Evolutionary conservation across 2,888 invertebrate genomes (phyloP), one percentile per base, ranked within the genome.

Genomic region (Didymodactylos carnosus): DNA sequence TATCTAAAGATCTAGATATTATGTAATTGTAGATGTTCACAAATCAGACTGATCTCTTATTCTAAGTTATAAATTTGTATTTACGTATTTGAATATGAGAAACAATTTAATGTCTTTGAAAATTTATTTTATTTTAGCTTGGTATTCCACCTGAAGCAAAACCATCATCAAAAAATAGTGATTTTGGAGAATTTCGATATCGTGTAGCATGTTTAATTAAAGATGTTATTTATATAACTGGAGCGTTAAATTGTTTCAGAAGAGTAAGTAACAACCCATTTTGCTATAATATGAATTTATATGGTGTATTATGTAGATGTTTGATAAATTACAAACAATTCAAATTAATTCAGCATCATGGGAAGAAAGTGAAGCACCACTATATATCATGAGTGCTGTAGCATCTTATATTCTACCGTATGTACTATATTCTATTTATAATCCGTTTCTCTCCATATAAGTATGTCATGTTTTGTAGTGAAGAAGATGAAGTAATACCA

Each of bases 161-260:
- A n/a, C 29, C 29, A 35, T 35, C 10, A 35, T 35, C 62, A n/a
- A 62, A 62, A 62, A 35, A 35, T 62, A 62, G 35, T 62, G 85
- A 85, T 73, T 93, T 94, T 87, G 87, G 87, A 75, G 89, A 89
- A 78, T 91, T 91, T 83, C 88, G 98, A 77, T 85, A 87, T 77
- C 89, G 92, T 40, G 93, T 93, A 25, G 89, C 90, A 40, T 95
- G 97, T 81, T 85, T 97, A 75, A 90, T 97, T 77, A 94, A 94
- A 82, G 97, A 98, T 82, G 91, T 97, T 69, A 91, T 94, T 62
- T 97, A 95, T 84, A 91, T 97, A 73, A 90, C 95, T 76, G 93
- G 94, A 2, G 93, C 94, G 40, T 89, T 90, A 76, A 88, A 89
- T 43, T 92, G 92, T 82, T 93, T 95, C 83, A 87, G 89, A 73